Conservation (phyloP, 2,888 invertebrate species). For the Diaphora mendica region DNA sequence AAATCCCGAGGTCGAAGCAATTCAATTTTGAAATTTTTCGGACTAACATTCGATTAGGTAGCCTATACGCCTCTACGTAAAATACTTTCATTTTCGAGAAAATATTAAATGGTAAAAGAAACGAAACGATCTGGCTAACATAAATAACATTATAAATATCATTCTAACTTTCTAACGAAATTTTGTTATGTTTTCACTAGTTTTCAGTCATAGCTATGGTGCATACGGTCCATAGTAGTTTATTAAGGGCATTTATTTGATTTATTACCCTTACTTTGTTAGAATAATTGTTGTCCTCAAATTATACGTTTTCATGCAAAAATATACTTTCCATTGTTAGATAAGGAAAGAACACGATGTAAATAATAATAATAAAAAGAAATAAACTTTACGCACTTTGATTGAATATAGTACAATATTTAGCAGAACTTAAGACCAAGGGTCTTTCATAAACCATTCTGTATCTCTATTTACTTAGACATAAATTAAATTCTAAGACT, state of each 20-base stretch:
- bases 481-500: too few relatives aligned
- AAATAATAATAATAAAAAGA: neutral
- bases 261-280: neutral
- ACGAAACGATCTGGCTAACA: neutral
- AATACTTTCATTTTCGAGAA: neutral
- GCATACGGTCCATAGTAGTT: neutral
- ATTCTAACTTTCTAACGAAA: neutral
- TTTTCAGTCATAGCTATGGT: neutral
- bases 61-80: neutral
- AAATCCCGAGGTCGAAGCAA: neutral
- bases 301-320: too few relatives aligned
- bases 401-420: neutral
- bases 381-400: too few relatives aligned
- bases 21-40: neutral
- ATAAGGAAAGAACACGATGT: neutral
- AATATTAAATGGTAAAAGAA: neutral
- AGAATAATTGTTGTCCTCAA: neutral
- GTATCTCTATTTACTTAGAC: neutral
- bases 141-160: neutral
- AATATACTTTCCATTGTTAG: neutral
- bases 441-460: neutral
- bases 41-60: neutral
- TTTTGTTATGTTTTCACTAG: neutral
- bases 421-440: neutral
- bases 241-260: neutral